Conservation (phyloP, 2,113 vertebrate genomes). For the Serinus canaria region DNA sequence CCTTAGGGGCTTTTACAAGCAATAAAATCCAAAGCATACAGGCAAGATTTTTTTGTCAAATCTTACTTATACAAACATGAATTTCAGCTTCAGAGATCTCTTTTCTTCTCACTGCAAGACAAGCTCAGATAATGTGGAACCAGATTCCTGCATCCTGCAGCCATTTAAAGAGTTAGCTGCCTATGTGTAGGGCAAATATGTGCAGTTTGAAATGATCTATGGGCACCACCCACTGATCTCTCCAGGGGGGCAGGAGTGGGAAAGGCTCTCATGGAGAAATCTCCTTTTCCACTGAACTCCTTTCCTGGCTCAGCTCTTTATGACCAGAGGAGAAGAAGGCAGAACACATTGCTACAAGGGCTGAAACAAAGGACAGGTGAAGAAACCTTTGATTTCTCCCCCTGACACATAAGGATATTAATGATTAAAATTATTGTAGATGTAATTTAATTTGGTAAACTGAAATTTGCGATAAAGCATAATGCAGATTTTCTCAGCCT, state of each 20-base stretch:
- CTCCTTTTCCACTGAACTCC: neutral
- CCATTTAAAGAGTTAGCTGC: neutral
- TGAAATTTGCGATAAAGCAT: neutral
- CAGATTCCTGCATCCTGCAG: neutral
- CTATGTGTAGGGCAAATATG: neutral
- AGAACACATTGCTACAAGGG: neutral
- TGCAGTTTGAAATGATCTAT: neutral
- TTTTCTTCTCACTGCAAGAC: neutral
- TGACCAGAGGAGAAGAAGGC: neutral
- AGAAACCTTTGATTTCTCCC: neutral
- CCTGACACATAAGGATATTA: neutral
- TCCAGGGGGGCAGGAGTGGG: neutral
- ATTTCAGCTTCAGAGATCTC: neutral
- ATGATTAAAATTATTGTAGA: neutral
- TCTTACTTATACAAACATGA: slow-evolving; percentile 13
- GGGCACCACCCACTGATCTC: neutral
- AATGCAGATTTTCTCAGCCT: neutral
- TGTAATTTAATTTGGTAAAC: neutral
- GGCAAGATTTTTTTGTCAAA: slow-evolving; percentile 20
- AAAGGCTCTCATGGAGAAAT: neutral
- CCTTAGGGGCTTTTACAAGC: slow-evolving; percentile 42
- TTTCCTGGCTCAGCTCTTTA: neutral
- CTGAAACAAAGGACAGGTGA: neutral
- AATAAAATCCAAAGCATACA: slow-evolving; percentile 31
- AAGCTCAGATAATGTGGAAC: neutral